Base-by-base conservation (phyloP, 2,797 vertebrate genomes). In the Lacerta bilineata region DNA sequence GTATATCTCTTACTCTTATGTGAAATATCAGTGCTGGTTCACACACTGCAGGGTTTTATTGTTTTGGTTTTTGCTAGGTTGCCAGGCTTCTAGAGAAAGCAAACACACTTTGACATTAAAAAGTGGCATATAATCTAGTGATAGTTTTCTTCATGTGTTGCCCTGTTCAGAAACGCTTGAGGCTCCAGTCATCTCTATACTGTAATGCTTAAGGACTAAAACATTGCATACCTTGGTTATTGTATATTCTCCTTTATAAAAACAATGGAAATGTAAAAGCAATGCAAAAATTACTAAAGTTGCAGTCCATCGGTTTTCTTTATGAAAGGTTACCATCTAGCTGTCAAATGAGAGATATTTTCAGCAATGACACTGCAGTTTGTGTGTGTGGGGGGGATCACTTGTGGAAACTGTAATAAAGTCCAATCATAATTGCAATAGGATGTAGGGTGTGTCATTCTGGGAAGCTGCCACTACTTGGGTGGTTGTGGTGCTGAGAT, bases 221-320 rank as follows among this genome's bases (percentile, higher is more conserved):
- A 86, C 90, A 87, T 43, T 87, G 92, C 95, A 95, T 95, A 94
- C 95, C 94, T 95, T 91, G 75, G 46, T 91, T 94, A 89, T 36
- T 91, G 90, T 95, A 76, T 93, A 36, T 86, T 88, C 83, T 87
- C 33, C 33, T 36, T 68, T 29, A 18, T 41, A 15, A 68, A 27
- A 29, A 43, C 23, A 10, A 3, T 11, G 39, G 39, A 10, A 29
- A 78, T 78, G 43, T 25, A 78, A 41, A 29, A 82, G 64, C 41
- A 25, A 82, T 66, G 59, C 39, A 33, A 50, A 69, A 69, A 66
- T 68, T 39, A 88, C 33, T 29, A n/a, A 78, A 88, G 55, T 15
- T 59, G 18, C 39, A 84, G 33, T 41, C 17, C 46, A 69, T 77
- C 7, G 15, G 64, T 59, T 55, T 84, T 59, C 68, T 80, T 3